A percentile compares a stretch with the other conserved stretches of the same genome.
Evolutionary conservation across 2,113 vertebrate species (phyloP).

Genomic region (Calyptomena viridis): DNA sequence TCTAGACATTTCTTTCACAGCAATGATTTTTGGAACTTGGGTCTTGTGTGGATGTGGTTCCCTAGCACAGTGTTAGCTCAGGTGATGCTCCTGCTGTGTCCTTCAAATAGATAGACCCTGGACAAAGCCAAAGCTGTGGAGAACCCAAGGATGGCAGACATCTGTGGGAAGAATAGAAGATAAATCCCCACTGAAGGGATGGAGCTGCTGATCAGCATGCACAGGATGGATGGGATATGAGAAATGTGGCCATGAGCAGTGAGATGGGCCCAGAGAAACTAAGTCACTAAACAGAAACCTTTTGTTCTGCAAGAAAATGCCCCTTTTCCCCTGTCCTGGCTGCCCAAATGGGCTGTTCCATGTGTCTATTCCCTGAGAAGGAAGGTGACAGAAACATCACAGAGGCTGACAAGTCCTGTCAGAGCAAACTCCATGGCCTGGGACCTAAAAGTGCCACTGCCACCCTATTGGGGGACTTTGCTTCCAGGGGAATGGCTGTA

Average conservation of each 20-base stretch:
- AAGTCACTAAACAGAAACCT: background rate
- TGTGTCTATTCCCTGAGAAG: background rate
- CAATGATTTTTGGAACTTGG: background rate
- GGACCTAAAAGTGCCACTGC: background rate
- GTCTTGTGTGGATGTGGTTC: background rate
- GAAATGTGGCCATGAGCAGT: background rate
- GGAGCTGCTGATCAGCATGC: slow-evolving; percentile 13
- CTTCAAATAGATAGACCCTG: background rate
- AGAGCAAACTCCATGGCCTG: background rate
- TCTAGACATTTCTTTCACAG: background rate
- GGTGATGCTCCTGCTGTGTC: background rate
- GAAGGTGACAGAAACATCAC: background rate
- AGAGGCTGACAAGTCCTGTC: background rate
- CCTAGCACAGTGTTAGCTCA: background rate
- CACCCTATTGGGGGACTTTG: background rate
- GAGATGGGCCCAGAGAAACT: background rate
- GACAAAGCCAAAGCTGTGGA: background rate
- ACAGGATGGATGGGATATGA: background rate
- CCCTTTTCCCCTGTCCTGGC: background rate
- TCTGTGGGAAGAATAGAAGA: slow-evolving; percentile 45
- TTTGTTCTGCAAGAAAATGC: background rate
- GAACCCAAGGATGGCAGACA: background rate
- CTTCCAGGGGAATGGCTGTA: background rate
- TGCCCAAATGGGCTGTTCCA: background rate
- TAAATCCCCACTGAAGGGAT: slow-evolving; percentile 33